Base-by-base conservation (phyloP, 2,113 vertebrate species). In the Mus spicilegus region DNA sequence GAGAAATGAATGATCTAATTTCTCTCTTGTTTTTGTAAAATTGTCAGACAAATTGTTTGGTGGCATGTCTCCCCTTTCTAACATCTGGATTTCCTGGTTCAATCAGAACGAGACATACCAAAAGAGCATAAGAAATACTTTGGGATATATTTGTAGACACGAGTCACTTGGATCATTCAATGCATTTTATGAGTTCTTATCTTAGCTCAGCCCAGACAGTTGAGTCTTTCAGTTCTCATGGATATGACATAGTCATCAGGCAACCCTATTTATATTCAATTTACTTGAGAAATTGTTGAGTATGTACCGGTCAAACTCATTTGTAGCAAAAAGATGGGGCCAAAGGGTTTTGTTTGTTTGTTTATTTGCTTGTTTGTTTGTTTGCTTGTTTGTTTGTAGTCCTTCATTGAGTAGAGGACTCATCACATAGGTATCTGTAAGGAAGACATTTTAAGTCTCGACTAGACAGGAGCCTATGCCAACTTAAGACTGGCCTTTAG, bases 1-100 rank as follows among this genome's bases (percentile, higher is more conserved):
- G 92, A 95, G 78, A 97, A 97, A 97, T 92, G 91, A 94, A 96
- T 98, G 97, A 98, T 97, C 96, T 97, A 98, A 98, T 97, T 96
- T 97, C 93, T 96, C 94, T 93, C 89, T 95, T 97, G 91, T 96
- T 97, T 97, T 97, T 97, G n/a, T 96, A 97, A 95, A 96, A 97
- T 94, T 87, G 61, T 97, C 91, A 96, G 97, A 95, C 81, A 93
- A 95, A 90, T 96, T 97, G 90, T 97, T 96, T 95, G 65, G 86
- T 94, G 93, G 75, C 94, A 22, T 90, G 96, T 56, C 26, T 4
- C n/a, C n/a, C n/a, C 81, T 90, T 33, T 73, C 93, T 78, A 96
- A 97, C 97, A 97, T 97, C 96, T 97, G 97, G 94, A 94, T 95
- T 96, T 95, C 91, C 95, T 96, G 90, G 95, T 92, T 95, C 61